Base-by-base conservation (phyloP, 2,113 vertebrate species). In the Anguilla japonica region DNA sequence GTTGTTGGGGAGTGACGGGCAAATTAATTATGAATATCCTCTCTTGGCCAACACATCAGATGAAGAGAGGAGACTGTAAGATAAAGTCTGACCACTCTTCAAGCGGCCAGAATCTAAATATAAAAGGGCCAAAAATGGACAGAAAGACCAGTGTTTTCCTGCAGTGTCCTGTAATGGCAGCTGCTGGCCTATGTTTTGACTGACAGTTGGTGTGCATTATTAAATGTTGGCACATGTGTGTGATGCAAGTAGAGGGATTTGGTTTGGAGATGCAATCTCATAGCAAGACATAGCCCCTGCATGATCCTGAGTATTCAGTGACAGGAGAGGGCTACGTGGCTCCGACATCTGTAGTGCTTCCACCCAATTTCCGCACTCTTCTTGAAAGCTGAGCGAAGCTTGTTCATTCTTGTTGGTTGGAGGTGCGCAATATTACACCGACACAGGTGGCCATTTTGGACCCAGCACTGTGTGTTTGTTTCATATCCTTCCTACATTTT, bases 111-210 rank as follows among this genome's bases (percentile, higher is more conserved):
- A 83, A 88, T 88, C 81, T 84, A 89, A 87, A 90, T 89, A 18
- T 89, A 87, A 87, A 80, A 83, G 87, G 87, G 87, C 89, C 87
- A 87, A 88, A 89, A 85, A 90, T 90, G 89, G 92, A 83, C 63
- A 18, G 22, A 50, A 9, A 57, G 84, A 9, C 75, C 34, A 40
- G 46, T 13, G 57, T 50, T 16, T 29, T 41, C 29, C 13, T 53
- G 50, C 7, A 53, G 11, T 11, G 13, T 56, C 46, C 43, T 16
- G n/a, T 39, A 53, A 20, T 16, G 43, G 50, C 67, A 75, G 60
- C 71, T 34, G n/a, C 26, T 13, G n/a, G 71, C n/a, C 9, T n/a
- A n/a, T 5, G 11, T 34, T 75, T 34, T 50, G 22, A 67, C 22
- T 41, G 60, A 75, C 43, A 83, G 87, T 84, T 89, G 81, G 84